Evolutionary conservation across 53 echinoderm and acorn worm species (phyloP).

Genomic region (Mesocentrotus franciscanus): DNA sequence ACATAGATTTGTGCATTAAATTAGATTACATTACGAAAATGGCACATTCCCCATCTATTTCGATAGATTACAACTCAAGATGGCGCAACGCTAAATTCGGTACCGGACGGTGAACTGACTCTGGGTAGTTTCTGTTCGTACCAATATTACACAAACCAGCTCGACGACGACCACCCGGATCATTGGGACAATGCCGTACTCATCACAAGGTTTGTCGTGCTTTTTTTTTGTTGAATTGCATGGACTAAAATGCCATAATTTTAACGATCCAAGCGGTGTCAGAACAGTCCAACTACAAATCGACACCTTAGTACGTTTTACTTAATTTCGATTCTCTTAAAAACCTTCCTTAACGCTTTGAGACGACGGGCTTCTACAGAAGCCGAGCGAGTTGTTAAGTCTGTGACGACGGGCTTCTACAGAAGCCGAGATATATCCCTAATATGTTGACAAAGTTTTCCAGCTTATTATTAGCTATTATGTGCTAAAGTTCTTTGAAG

Average conservation of each 20-base stretch:
- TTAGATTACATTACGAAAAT: too few relatives aligned
- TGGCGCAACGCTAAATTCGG: conserved; percentile 58
- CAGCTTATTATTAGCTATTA: too few relatives aligned
- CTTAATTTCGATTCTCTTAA: too few relatives aligned
- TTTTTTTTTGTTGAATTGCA: too few relatives aligned
- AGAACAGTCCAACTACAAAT: neutral
- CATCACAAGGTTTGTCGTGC: conserved; percentile 70
- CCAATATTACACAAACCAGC: conserved; percentile 67
- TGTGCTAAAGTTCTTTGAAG: too few relatives aligned
- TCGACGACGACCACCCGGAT: conserved; percentile 26
- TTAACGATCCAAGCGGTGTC: neutral
- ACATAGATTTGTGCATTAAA: too few relatives aligned
- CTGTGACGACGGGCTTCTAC: too few relatives aligned
- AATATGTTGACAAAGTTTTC: too few relatives aligned
- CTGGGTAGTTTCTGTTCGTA: conserved; percentile 74
- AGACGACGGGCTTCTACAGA: too few relatives aligned
- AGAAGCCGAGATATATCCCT: too few relatives aligned
- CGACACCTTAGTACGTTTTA: neutral
- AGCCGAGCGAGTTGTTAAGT: too few relatives aligned
- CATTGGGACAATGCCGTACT: conserved; percentile 84
- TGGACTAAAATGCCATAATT: neutral
- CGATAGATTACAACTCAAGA: conserved; percentile 43
- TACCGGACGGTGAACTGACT: conserved; percentile 65
- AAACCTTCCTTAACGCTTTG: too few relatives aligned
- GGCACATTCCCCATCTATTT: neutral